A percentile compares a stretch with the other conserved stretches of the same genome.
Conservation (phyloP, 1,140 invertebrate genomes). For the Megathymus violae region DNA sequence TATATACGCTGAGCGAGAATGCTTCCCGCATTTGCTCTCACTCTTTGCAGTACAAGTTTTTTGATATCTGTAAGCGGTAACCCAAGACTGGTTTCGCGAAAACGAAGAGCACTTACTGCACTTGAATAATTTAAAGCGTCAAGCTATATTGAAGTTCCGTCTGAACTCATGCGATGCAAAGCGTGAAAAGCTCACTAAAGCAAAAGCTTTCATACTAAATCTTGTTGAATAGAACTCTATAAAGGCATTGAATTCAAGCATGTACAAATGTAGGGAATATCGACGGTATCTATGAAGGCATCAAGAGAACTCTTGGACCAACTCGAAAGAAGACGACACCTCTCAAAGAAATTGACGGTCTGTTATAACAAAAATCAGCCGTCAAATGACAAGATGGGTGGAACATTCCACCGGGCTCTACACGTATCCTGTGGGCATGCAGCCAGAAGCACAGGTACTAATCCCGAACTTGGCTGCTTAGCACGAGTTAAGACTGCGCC, state of each 20-base stretch:
- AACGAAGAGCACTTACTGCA: constrained; percentile 4
- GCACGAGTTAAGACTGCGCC: constrained; percentile 30
- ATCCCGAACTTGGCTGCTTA: constrained; percentile 17
- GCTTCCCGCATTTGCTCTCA: too few species aligned
- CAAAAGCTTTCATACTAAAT: not conserved
- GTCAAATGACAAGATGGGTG: constrained; percentile 27
- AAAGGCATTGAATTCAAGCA: not conserved
- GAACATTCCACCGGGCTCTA: constrained; percentile 36
- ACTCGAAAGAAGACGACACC: constrained; percentile 37
- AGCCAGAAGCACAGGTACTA: constrained; percentile 2
- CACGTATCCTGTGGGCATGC: constrained; percentile 13
- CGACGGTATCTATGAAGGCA: constrained; percentile 14
- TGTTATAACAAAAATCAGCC: constrained; percentile 24
- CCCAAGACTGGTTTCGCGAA: constrained; percentile 4
- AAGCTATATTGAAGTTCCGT: not conserved
- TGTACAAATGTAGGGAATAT: constrained; percentile 11
- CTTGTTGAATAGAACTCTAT: not conserved
- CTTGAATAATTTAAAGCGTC: constrained; percentile 1
- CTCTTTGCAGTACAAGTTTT: too few species aligned
- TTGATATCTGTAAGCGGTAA: too few species aligned
- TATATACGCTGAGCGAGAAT: too few species aligned
- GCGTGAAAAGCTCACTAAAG: not conserved
- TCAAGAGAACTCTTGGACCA: constrained; percentile 16
- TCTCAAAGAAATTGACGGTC: constrained; percentile 34
- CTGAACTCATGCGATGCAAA: not conserved